Conservation (phyloP, 53 echinoderm and acorn worm species). For the Mesocentrotus franciscanus region DNA sequence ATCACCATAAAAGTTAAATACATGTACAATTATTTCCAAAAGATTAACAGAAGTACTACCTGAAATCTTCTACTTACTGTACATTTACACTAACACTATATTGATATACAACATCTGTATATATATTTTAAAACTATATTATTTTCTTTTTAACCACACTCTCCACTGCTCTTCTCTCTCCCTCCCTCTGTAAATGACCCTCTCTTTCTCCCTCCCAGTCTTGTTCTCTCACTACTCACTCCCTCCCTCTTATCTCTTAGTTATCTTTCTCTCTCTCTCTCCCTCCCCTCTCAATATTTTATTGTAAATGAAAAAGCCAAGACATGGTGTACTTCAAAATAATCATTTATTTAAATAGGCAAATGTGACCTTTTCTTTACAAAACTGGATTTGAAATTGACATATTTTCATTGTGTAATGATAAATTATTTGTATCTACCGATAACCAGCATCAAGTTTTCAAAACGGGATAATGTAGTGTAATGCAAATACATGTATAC, state of each 20-base stretch:
- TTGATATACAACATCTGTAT: too few relatives aligned
- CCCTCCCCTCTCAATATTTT: background rate
- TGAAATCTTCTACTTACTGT: too few relatives aligned
- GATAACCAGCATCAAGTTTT: background rate
- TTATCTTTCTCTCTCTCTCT: background rate
- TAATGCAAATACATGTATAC: background rate
- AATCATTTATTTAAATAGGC: conserved; percentile 8
- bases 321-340: background rate
- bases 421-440: background rate
- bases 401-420: background rate
- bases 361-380: background rate
- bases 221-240: background rate
- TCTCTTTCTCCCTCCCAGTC: background rate
- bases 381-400: background rate
- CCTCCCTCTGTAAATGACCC: background rate
- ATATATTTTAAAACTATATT: background rate
- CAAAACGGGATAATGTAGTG: too few relatives aligned
- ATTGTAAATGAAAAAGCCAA: background rate
- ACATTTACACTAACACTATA: background rate
- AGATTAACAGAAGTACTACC: too few relatives aligned
- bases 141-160: too few relatives aligned
- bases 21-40: too few relatives aligned
- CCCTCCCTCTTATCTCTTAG: too few relatives aligned
- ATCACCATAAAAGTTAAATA: too few relatives aligned
- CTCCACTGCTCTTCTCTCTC: background rate